Evolutionary conservation across 2,113 vertebrate species (phyloP).

Genomic region (Myrmecobius fasciatus): DNA sequence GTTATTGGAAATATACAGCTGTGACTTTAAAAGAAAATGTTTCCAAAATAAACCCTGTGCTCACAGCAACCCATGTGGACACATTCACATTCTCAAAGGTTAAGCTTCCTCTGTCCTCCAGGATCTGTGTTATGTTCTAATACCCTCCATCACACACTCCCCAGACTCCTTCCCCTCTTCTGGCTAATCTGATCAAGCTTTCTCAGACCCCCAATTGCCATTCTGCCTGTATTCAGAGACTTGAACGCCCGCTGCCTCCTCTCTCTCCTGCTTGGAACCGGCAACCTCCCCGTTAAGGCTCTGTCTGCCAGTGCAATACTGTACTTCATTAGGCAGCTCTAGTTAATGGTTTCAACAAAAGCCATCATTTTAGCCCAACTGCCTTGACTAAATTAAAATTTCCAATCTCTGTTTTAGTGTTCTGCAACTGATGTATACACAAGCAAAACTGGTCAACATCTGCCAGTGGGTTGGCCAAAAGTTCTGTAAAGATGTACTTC

Average conservation of each 20-base stretch:
- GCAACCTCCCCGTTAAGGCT: constrained; percentile 82
- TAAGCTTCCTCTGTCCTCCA: background rate
- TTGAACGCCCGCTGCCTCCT: constrained; percentile 71
- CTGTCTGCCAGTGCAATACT: constrained; percentile 85
- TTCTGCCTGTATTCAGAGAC: constrained; percentile 74
- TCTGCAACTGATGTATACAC: constrained; percentile 90
- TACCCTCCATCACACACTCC: accelerated
- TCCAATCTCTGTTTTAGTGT: constrained; percentile 91
- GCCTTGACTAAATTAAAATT: constrained; percentile 92
- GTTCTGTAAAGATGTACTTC: constrained; percentile 89
- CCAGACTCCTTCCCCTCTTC: constrained; percentile 5
- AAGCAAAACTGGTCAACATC: constrained; percentile 91
- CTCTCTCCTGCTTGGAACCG: constrained; percentile 83
- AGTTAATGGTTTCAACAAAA: constrained; percentile 91
- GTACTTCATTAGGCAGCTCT: constrained; percentile 91
- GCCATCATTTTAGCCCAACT: constrained; percentile 93
- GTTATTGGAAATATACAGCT: constrained; percentile 77
- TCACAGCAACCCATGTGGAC: background rate
- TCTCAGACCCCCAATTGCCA: constrained; percentile 65
- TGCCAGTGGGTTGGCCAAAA: constrained; percentile 90
- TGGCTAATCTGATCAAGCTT: constrained; percentile 37
- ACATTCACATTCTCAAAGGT: background rate
- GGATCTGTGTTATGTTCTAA: accelerated
- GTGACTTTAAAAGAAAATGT: constrained; percentile 68
- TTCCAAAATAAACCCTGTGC: constrained; percentile 72